Conservation (phyloP, 2,888 invertebrate genomes). For the Mythimna pallens region DNA sequence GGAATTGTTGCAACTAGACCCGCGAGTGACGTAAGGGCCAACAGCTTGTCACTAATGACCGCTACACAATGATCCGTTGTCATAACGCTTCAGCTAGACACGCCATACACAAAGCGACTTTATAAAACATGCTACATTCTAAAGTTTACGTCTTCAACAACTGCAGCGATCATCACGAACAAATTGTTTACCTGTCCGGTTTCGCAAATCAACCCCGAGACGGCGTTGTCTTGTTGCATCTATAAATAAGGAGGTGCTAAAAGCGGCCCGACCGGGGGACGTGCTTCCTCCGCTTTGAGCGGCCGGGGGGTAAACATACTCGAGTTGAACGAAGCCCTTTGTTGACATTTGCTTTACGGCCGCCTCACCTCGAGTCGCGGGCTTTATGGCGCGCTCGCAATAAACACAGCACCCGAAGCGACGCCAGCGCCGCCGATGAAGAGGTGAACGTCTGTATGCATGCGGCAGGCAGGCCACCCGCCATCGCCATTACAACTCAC, state of each 20-base stretch:
- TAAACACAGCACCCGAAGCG: slow-evolving; percentile 75
- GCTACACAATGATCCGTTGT: slow-evolving; percentile 70
- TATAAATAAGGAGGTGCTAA: slow-evolving; percentile 91
- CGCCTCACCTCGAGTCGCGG: slow-evolving; percentile 76
- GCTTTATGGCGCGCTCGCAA: slow-evolving; percentile 79
- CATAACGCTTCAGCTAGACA: slow-evolving; percentile 58
- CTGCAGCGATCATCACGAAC: slow-evolving; percentile 71
- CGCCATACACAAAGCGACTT: slow-evolving; percentile 1
- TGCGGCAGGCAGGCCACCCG: slow-evolving; percentile 46
- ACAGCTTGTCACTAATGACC: slow-evolving; percentile 79
- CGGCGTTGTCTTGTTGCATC: slow-evolving; percentile 84
- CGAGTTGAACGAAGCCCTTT: slow-evolving; percentile 84
- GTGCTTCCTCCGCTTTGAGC: slow-evolving; percentile 89
- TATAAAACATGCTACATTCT: background rate
- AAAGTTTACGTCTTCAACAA: slow-evolving; percentile 29
- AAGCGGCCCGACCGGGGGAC: slow-evolving; percentile 88
- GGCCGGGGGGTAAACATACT: slow-evolving; percentile 87
- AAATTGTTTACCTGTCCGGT: slow-evolving; percentile 83
- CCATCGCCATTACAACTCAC: slow-evolving; percentile 55
- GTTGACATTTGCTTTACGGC: slow-evolving; percentile 88
- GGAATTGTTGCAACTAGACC: slow-evolving; percentile 83
- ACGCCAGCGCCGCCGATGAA: slow-evolving; percentile 61
- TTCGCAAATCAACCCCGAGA: slow-evolving; percentile 86
- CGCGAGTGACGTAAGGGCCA: slow-evolving; percentile 78
- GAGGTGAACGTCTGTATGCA: slow-evolving; percentile 69